Evolutionary conservation across 2,888 invertebrate genomes (phyloP).

Genomic region (Clepsis dumicolana): DNA sequence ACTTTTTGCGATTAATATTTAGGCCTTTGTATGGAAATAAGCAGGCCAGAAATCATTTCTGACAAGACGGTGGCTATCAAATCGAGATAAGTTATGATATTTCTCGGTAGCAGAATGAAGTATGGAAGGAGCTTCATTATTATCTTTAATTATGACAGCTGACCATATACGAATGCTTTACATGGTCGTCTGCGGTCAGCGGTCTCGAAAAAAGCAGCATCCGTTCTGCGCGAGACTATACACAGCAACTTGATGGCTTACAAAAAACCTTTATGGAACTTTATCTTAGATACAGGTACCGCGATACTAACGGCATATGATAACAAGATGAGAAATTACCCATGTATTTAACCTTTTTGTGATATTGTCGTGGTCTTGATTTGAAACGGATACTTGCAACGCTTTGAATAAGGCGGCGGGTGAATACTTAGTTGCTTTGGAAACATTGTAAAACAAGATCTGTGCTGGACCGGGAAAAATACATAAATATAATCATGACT

Average conservation of each 20-base stretch:
- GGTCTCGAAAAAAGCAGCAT: conserved; percentile 70
- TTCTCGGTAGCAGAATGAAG: conserved; percentile 74
- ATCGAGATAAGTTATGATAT: conserved; percentile 79
- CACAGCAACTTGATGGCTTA: conserved; percentile 68
- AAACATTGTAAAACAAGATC: background rate
- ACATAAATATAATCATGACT: background rate
- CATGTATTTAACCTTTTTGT: conserved; percentile 42
- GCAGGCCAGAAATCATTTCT: conserved; percentile 50
- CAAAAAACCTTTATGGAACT: conserved; percentile 67
- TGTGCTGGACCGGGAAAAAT: background rate
- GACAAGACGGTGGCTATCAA: conserved; percentile 60
- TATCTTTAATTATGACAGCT: conserved; percentile 85
- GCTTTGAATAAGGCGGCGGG: conserved; percentile 26
- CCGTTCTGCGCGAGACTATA: conserved; percentile 66
- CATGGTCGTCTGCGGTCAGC: conserved; percentile 64
- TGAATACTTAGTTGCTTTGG: conserved; percentile 1
- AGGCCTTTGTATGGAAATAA: conserved; percentile 57
- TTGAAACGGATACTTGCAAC: conserved; percentile 37
- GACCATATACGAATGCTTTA: conserved; percentile 79
- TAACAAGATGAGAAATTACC: conserved; percentile 52
- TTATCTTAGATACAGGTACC: conserved; percentile 62
- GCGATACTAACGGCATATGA: conserved; percentile 61
- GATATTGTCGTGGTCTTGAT: conserved; percentile 30
- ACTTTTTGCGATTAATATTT: conserved; percentile 47
- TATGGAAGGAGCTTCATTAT: conserved; percentile 75